Percentiles rank a stretch among this genome's conserved stretches.
Conservation (phyloP, 2,888 invertebrate species). For the Lamellibrachia columna region DNA sequence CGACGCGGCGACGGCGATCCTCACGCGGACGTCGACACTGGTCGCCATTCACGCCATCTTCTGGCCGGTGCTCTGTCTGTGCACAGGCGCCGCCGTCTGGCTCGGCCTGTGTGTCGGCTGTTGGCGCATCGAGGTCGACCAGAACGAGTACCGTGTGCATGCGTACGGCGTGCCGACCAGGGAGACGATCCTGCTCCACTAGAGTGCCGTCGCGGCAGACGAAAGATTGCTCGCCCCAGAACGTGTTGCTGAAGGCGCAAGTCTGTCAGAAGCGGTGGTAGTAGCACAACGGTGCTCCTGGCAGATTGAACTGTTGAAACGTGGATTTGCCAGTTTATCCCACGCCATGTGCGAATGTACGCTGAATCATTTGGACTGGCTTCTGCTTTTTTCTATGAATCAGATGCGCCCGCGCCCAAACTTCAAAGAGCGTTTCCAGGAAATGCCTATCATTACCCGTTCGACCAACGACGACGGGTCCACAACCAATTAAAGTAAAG, state of each 20-base stretch:
- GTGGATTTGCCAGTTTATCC: too few relatives aligned
- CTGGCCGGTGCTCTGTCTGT: conserved; percentile 40
- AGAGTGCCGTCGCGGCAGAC: background rate
- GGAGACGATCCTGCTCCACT: background rate
- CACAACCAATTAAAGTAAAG: too few relatives aligned
- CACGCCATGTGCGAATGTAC: too few relatives aligned
- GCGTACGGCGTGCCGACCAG: background rate
- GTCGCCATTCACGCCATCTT: conserved; percentile 39
- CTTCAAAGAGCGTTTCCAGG: too few relatives aligned
- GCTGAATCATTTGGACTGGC: too few relatives aligned
- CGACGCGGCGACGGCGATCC: conserved; percentile 30
- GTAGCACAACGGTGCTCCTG: too few relatives aligned
- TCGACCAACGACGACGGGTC: too few relatives aligned
- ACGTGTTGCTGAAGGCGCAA: background rate
- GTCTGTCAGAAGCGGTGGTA: background rate
- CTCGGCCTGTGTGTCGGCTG: conserved; percentile 43
- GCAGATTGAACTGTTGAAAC: too few relatives aligned
- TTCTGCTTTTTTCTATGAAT: too few relatives aligned
- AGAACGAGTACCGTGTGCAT: background rate
- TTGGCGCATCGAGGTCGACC: conserved; percentile 30
- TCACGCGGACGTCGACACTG: conserved; percentile 31
- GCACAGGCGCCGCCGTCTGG: conserved; percentile 38
- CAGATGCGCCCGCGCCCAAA: too few relatives aligned
- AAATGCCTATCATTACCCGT: too few relatives aligned
- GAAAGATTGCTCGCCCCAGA: background rate